phyloP scores from a whole-genome alignment of 1,140 invertebrate genomes.

The Anagrus nilaparvatae region DNA sequence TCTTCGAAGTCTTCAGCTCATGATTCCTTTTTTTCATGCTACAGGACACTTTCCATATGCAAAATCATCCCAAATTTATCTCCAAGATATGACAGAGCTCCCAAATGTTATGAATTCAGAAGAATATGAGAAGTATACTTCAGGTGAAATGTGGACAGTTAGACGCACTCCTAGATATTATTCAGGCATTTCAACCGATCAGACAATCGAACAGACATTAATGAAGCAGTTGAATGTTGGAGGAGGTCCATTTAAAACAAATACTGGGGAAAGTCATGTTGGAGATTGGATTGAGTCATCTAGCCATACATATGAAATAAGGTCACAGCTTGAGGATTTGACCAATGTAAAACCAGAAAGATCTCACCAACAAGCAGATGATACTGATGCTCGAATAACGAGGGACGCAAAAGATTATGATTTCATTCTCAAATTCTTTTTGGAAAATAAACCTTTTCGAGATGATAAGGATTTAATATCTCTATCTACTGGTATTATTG shows the following conservation, averaged over 20 bases:
- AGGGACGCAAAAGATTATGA: no score
- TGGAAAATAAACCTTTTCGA: background rate
- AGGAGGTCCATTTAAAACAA: conserved; percentile 20
- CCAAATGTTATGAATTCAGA: conserved; percentile 17
- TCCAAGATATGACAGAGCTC: conserved; percentile 24
- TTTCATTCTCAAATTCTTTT: no score
- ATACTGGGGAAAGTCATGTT: conserved; percentile 16
- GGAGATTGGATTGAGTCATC: no score
- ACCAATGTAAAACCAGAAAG: no score
- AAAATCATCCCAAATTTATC: conserved; percentile 17
- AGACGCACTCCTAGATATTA: conserved; percentile 28
- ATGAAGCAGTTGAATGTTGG: conserved; percentile 23
- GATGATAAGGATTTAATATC: background rate
- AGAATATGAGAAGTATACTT: conserved; percentile 24
- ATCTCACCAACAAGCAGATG: no score
- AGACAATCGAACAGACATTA: conserved; percentile 27
- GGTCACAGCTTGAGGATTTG: no score
- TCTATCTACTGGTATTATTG: background rate
- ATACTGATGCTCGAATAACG: no score
- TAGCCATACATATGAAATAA: no score
- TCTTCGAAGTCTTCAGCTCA: no score
- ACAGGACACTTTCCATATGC: background rate
- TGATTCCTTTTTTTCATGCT: conserved; percentile 6
- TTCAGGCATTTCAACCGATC: conserved; percentile 29
- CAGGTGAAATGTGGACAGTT: conserved; percentile 24